phyloP scores from a whole-genome alignment of 2,113 vertebrate genomes.

The Hypocryptadius cinnamomeus region DNA sequence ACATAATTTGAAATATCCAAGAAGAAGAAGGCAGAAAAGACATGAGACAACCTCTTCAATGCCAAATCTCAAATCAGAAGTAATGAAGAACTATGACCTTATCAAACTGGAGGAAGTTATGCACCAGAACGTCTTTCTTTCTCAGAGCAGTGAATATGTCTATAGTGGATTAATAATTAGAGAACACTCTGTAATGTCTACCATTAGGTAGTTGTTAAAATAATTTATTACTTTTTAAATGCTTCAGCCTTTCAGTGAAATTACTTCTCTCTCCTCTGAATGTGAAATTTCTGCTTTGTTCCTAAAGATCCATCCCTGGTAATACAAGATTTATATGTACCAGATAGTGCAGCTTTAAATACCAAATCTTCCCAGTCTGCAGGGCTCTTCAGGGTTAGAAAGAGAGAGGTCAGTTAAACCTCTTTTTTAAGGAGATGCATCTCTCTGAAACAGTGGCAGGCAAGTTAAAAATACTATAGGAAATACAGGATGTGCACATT shows the following conservation, averaged over 20 bases:
- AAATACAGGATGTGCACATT: neutral
- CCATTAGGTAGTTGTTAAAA: conserved; percentile 1
- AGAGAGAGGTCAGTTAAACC: neutral
- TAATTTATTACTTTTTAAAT: conserved; percentile 29
- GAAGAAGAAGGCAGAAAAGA: neutral
- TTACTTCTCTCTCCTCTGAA: neutral
- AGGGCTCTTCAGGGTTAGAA: neutral
- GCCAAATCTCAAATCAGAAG: neutral
- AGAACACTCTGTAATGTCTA: neutral
- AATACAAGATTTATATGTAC: neutral
- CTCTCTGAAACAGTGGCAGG: neutral
- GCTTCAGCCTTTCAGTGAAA: neutral
- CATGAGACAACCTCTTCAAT: neutral
- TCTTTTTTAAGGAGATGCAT: neutral
- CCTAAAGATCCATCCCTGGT: neutral
- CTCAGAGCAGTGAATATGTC: neutral
- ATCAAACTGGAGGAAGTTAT: neutral
- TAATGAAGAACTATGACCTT: neutral
- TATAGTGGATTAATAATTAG: conserved; percentile 8
- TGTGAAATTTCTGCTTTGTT: neutral
- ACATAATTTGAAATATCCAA: neutral
- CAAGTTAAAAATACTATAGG: neutral
- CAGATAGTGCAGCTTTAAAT: neutral
- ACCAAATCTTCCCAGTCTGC: neutral
- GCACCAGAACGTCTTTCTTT: neutral